phyloP scores from a whole-genome alignment of 1,140 invertebrate species.

The Vanessa tameamea region DNA sequence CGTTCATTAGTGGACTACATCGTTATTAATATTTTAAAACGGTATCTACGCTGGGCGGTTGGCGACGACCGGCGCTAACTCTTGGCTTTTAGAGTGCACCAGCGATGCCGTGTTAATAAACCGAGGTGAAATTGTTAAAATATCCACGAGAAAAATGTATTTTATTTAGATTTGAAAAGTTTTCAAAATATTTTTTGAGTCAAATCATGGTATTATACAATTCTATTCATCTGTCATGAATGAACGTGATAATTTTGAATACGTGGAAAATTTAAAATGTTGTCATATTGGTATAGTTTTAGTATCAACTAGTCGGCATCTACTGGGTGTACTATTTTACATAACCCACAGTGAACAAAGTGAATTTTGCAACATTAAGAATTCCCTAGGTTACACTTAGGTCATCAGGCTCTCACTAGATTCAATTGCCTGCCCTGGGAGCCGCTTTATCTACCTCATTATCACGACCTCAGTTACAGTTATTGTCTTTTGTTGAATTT shows the following conservation, averaged over 20 bases:
- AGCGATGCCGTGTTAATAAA: not conserved
- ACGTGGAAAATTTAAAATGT: not conserved
- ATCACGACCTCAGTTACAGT: slow-evolving; percentile 21
- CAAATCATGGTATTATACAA: no score
- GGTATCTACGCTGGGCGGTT: slow-evolving; percentile 49
- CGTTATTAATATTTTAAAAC: slow-evolving; percentile 75
- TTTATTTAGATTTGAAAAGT: no score
- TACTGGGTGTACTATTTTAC: not conserved
- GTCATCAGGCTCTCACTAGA: slow-evolving; percentile 25
- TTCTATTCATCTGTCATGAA: no score
- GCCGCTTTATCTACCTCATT: slow-evolving; percentile 22
- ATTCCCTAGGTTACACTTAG: slow-evolving; percentile 23
- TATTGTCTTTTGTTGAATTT: slow-evolving; percentile 24
- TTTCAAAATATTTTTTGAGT: no score
- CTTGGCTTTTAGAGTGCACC: slow-evolving; percentile 10
- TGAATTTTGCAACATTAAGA: slow-evolving; percentile 16
- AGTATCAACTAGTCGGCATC: not conserved
- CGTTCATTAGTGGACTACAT: slow-evolving; percentile 65
- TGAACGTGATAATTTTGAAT: not conserved
- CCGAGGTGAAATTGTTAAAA: not conserved
- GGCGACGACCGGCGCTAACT: not conserved
- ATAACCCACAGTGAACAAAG: slow-evolving; percentile 4
- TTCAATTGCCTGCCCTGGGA: slow-evolving; percentile 27
- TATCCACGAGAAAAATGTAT: no score
- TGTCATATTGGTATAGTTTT: not conserved